phyloP scores from a whole-genome alignment of 2,888 invertebrate species.

The Mactromeris polynyma region DNA sequence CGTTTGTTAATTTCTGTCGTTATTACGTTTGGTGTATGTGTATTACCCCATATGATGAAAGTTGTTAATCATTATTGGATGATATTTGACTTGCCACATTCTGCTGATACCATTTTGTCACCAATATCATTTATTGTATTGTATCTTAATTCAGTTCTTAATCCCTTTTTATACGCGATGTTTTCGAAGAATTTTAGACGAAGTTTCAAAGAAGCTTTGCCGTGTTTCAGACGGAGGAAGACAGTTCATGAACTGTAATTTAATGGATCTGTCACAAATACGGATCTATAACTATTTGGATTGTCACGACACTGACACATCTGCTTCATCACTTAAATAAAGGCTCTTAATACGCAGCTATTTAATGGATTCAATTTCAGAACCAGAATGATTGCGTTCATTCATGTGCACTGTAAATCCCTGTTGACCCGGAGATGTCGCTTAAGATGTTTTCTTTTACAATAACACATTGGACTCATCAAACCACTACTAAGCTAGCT shows the following conservation, averaged over 20 bases:
- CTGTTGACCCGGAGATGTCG: too few relatives aligned
- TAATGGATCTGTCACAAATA: not conserved
- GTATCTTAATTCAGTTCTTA: conserved; percentile 96
- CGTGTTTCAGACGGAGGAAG: conserved; percentile 59
- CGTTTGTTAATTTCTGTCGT: conserved; percentile 96
- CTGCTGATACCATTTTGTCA: conserved; percentile 89
- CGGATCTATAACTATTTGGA: too few relatives aligned
- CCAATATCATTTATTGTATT: conserved; percentile 95
- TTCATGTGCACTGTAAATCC: too few relatives aligned
- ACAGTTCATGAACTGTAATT: not conserved
- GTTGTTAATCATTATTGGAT: conserved; percentile 94
- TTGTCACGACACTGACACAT: too few relatives aligned
- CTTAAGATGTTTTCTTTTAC: too few relatives aligned
- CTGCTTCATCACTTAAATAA: too few relatives aligned
- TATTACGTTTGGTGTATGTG: conserved; percentile 95
- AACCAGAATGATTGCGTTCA: too few relatives aligned
- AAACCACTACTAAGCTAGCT: too few relatives aligned
- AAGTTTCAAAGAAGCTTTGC: conserved; percentile 93
- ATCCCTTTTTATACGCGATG: conserved; percentile 96
- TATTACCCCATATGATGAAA: conserved; percentile 94
- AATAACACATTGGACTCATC: too few relatives aligned
- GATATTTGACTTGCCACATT: conserved; percentile 87
- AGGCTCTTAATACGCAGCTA: too few relatives aligned
- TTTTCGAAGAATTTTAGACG: conserved; percentile 93
- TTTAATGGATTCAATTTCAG: too few relatives aligned